A percentile compares a stretch with the other conserved stretches of the same genome.
Evolutionary conservation across 2,888 invertebrate species (phyloP).

Genomic region (Yponomeuta plumbellus): DNA sequence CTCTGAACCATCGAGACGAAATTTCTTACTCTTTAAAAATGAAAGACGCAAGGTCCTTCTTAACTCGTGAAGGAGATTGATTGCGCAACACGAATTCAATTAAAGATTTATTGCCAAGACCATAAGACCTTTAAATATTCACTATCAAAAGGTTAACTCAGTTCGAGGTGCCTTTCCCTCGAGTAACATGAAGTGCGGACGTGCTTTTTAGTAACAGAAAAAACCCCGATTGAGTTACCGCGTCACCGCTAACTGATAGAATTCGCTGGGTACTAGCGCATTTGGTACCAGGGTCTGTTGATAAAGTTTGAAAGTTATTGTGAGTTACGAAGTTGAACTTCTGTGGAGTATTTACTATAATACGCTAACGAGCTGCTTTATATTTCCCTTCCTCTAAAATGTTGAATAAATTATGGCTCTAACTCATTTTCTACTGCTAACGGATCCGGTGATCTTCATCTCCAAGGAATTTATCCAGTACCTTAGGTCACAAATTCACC

Average conservation of each 20-base stretch:
- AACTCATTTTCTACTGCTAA: not conserved
- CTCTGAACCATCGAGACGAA: not conserved
- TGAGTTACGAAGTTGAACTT: not conserved
- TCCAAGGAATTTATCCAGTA: no score
- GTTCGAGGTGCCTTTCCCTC: conserved; percentile 26
- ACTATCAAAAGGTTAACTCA: not conserved
- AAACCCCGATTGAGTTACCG: no score
- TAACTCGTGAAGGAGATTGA: conserved; percentile 43
- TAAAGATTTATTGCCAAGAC: conserved; percentile 52
- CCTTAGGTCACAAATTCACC: no score
- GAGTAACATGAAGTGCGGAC: no score
- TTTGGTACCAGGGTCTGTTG: no score
- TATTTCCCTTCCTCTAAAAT: conserved; percentile 41
- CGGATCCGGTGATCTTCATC: not conserved
- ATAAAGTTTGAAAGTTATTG: no score
- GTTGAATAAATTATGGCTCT: conserved; percentile 37
- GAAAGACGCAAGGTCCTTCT: not conserved
- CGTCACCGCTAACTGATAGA: no score
- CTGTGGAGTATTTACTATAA: conserved; percentile 16
- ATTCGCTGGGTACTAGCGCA: no score
- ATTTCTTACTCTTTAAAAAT: not conserved
- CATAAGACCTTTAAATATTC: conserved; percentile 19
- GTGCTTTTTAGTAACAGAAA: no score
- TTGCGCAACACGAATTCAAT: conserved; percentile 52
- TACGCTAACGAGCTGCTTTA: conserved; percentile 42